Conservation (phyloP, 2,797 vertebrate species). For the Chelonia mydas region DNA sequence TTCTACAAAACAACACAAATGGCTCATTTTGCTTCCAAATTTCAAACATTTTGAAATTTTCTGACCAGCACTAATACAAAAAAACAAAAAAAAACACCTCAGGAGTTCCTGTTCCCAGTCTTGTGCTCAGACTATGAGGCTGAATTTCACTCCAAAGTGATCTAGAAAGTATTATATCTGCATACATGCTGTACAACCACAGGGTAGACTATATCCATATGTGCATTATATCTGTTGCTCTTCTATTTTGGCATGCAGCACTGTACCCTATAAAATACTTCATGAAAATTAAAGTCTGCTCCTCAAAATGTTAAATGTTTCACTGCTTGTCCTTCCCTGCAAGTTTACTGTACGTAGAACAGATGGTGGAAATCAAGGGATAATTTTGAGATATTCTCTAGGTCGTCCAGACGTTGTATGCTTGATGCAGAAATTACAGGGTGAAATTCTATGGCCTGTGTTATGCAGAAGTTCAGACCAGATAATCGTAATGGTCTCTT, state of each 20-base stretch:
- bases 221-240: neutral
- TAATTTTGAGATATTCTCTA: neutral
- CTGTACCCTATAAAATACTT: neutral
- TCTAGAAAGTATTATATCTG: neutral
- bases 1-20: neutral
- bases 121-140: neutral
- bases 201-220: neutral
- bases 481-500: neutral
- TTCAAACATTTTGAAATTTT: neutral
- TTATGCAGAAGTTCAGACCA: neutral
- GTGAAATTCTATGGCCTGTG: neutral
- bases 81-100: neutral
- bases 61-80: neutral
- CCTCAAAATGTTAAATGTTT: neutral
- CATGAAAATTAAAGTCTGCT: neutral
- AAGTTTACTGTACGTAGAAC: neutral
- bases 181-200: fast-evolving
- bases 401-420: neutral
- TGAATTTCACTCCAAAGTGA: neutral
- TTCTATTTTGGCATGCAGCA: fast-evolving
- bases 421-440: neutral
- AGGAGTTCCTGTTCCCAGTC: neutral
- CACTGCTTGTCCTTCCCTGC: neutral
- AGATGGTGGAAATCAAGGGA: fast-evolving
- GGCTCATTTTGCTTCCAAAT: neutral